phyloP scores from a whole-genome alignment of 2,888 invertebrate species.

The Branchellion lobata region DNA sequence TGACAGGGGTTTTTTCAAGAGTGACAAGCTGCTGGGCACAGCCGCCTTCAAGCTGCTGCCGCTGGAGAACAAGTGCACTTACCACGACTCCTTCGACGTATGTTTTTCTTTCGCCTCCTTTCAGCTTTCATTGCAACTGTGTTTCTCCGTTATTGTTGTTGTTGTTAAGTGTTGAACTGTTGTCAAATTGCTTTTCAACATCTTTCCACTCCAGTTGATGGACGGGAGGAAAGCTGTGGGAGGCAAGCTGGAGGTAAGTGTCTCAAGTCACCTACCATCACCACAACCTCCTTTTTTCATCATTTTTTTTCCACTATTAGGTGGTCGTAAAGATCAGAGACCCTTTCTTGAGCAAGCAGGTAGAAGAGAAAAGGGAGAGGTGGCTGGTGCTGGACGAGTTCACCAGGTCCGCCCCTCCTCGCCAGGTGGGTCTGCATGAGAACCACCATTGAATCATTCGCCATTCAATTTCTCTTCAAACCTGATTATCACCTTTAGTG shows the following conservation, averaged over 20 bases:
- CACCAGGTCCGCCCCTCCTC: conserved; percentile 43
- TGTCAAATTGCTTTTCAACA: background rate
- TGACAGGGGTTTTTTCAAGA: conserved; percentile 77
- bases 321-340: conserved; percentile 82
- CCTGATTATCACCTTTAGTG: no score
- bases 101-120: conserved; percentile 63
- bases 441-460: no score
- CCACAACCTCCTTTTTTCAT: background rate
- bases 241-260: conserved; percentile 76
- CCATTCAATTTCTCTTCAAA: no score
- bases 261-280: no score
- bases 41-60: conserved; percentile 80
- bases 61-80: conserved; percentile 81
- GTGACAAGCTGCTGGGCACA: conserved; percentile 81
- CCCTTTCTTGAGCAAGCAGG: conserved; percentile 82
- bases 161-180: no score
- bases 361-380: conserved; percentile 83
- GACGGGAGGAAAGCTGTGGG: conserved; percentile 84
- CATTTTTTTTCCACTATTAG: background rate
- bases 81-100: conserved; percentile 90
- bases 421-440: background rate
- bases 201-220: conserved; percentile 70
- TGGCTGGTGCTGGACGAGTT: conserved; percentile 78
- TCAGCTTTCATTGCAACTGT: background rate
- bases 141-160: background rate